Percentiles rank a stretch among this genome's conserved stretches.
phyloP scores from a whole-genome alignment of 2,888 invertebrate species.

The Andrena fulva region DNA sequence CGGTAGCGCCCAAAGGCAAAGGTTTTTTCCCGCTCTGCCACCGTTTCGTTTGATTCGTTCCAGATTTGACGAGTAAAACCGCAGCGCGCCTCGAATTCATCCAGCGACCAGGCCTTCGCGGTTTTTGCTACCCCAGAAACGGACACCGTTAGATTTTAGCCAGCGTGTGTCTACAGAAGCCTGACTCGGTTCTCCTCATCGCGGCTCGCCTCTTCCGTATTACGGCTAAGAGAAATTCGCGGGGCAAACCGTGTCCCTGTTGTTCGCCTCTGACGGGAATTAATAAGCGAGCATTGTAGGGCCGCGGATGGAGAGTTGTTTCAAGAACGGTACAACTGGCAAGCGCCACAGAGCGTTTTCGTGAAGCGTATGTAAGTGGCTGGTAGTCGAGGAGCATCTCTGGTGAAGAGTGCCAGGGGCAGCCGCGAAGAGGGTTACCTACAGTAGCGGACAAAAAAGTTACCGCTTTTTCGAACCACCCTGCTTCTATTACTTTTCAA shows the following conservation, averaged over 20 bases:
- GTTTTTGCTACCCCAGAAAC: slow-evolving; percentile 1
- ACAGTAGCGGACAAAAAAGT: no score
- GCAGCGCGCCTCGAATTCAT: background rate
- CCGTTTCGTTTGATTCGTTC: background rate
- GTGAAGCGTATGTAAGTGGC: slow-evolving; percentile 1
- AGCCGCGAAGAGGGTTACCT: no score
- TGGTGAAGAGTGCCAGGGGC: no score
- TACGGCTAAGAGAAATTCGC: slow-evolving; percentile 46
- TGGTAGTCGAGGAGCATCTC: no score
- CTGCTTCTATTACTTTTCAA: no score
- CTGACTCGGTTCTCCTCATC: slow-evolving; percentile 12
- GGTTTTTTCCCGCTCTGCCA: background rate
- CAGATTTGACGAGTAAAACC: slow-evolving; percentile 11
- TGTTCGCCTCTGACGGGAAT: slow-evolving; percentile 30
- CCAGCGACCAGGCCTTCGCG: background rate
- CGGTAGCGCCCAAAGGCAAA: background rate
- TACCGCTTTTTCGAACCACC: no score
- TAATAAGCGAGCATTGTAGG: slow-evolving; percentile 31
- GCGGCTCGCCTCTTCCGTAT: slow-evolving; percentile 21
- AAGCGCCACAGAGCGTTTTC: slow-evolving; percentile 18
- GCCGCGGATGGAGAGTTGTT: slow-evolving; percentile 4
- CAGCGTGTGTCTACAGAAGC: background rate
- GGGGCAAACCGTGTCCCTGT: slow-evolving; percentile 13
- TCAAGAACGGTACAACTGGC: slow-evolving; percentile 1
- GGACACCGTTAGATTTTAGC: slow-evolving; percentile 29